Evolutionary conservation across 2,888 invertebrate genomes (phyloP), one percentile per base, ranked within the genome.

Genomic region (Psococerastis gibbosa): DNA sequence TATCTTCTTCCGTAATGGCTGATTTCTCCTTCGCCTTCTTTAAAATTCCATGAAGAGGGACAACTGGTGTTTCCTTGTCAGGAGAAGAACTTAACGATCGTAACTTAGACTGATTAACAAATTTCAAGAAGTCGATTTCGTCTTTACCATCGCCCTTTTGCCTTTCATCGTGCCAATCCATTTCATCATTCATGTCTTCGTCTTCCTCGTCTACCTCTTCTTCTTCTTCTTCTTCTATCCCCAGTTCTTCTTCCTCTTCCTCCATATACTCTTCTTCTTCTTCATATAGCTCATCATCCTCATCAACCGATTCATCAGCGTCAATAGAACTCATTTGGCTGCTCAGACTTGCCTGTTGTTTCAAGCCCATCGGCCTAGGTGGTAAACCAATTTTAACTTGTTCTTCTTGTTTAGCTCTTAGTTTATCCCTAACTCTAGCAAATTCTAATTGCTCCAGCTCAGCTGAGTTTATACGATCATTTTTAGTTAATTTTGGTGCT

Each of bases 1-100:
- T 75, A 42, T 72, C 69, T 50, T 74, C 68, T 52, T 78, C 77
- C 22, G 33, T 41, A 41, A 35, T 34, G 41, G 44, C 31, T 48
- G 47, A 16, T 49, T 46, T 44, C 44, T 43, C 22, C 47, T 47
- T 33, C 44, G 8, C 35, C 13, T 34, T 34, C 13, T 13, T 13
- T 9, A 34, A 15, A 11, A 27, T 27, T 6, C 27, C 27, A 9
- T 34, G 16, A 9, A 9, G 6, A 8, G 35, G 35, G 6, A 34
- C 16, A 8, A 16, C 8, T 15, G 15, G 15, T 9, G 35, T 8
- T 16, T 16, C 16, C 35, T 34, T 15, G 15, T 9, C 13, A 15
- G 15, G 8, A n/a, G n/a, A n/a, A n/a, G n/a, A n/a, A n/a, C n/a
- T n/a, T n/a, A n/a, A n/a, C n/a, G n/a, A n/a, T n/a, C n/a, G n/a